Base-by-base conservation (phyloP, 2,113 vertebrate species). In the Budorcas taxicolor region DNA sequence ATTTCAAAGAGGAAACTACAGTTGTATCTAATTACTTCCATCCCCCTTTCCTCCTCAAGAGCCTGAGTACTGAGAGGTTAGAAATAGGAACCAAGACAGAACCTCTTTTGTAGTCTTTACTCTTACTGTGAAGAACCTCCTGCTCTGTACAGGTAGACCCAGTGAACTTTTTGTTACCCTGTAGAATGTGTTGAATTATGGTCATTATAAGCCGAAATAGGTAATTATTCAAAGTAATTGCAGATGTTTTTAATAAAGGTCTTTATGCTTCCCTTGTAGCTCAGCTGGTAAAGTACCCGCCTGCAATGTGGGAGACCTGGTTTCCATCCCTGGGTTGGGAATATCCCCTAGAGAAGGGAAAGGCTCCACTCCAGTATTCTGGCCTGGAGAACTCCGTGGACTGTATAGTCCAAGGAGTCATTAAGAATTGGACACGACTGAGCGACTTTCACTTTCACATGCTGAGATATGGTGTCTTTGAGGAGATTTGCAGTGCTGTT, bases 1-100 rank as follows among this genome's bases (percentile, higher is more conserved):
- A 45, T 43, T 96, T 97, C 93, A 96, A 67, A 96, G 95, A 57
- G 91, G 89, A 97, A 87, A 81, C 87, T 81, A 27, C 29, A 76
- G 0, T 90, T 94, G 43, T 74, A 40, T 95, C 47, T 94, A 62
- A 91, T 97, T 97, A 86, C n/a, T 96, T 81, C 82, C 74, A 91
- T 50, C n/a, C 21, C 67, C 62, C 15, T 60, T 92, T 94, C 67
- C 67, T 91, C 52, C 53, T 88, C 88, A 88, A 81, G 43, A 87
- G 55, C 81, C 83, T 94, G 25, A 25, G n/a, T 83, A 19, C 57
- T 90, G 53, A 97, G 40, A 85, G 21, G 43, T 82, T 97, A 83
- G 95, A 92, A 83, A 74, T 76, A 90, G 50, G 50, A 97, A 90
- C 43, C 52, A 67, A 55, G 47, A 91, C 47, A 55, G 31, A 89